Evolutionary conservation across 1,140 invertebrate species (phyloP).

Genomic region (Cephus cinctus): DNA sequence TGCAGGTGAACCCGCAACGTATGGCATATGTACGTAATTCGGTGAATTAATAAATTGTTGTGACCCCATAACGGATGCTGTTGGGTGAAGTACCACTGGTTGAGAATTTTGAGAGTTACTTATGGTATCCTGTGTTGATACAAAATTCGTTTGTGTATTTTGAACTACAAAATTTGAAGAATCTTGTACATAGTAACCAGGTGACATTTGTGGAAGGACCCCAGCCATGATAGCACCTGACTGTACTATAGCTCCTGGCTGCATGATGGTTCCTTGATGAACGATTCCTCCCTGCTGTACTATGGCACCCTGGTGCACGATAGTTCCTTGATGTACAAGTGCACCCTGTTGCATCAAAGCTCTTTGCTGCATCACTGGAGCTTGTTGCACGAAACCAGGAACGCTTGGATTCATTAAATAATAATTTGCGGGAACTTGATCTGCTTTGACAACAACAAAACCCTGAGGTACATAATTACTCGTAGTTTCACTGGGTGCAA

Average conservation of each 20-base stretch:
- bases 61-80: slow-evolving; percentile 13
- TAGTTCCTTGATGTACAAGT: slow-evolving; percentile 19
- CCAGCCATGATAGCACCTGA: neutral
- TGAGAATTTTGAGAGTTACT: neutral
- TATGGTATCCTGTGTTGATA: slow-evolving; percentile 1
- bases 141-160: slow-evolving; percentile 12
- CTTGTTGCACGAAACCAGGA: neutral
- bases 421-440: slow-evolving; percentile 21
- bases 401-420: slow-evolving; percentile 25
- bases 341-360: slow-evolving; percentile 12
- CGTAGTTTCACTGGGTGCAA: neutral
- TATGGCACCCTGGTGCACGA: neutral
- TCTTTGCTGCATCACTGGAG: slow-evolving; percentile 5
- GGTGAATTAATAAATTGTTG: slow-evolving; percentile 21
- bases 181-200: slow-evolving; percentile 21
- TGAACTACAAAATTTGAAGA: slow-evolving; percentile 14
- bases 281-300: too few species aligned
- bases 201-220: slow-evolving; percentile 8
- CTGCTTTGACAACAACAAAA: slow-evolving; percentile 28
- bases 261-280: too few species aligned
- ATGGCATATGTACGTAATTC: slow-evolving; percentile 14
- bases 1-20: neutral
- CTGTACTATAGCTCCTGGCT: neutral
- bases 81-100: slow-evolving; percentile 11
- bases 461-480: slow-evolving; percentile 25